Conservation (phyloP, 2,888 invertebrate genomes). For the Drosophila cognata region DNA sequence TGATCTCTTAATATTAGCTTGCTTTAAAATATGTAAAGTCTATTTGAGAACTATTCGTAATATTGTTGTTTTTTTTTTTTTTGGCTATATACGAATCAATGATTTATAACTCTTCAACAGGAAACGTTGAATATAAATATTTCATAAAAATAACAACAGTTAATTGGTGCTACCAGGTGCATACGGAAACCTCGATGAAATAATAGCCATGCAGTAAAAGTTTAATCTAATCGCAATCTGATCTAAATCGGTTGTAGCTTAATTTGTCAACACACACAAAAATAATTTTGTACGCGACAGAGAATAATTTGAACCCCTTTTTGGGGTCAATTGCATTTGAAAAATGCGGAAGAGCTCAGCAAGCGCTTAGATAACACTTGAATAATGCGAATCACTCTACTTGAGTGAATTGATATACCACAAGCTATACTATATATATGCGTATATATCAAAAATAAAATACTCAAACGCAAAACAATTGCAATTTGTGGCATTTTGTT, state of each 20-base stretch:
- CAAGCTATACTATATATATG: background rate
- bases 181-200: background rate
- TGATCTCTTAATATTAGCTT: too few species aligned
- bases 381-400: constrained; percentile 25
- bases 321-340: constrained; percentile 31
- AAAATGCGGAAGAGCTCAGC: constrained; percentile 41
- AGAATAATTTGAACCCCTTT: constrained; percentile 12
- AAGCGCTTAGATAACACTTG: constrained; percentile 31
- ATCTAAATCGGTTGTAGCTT: background rate
- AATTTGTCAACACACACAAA: constrained; percentile 4
- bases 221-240: background rate
- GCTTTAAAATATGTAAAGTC: too few species aligned
- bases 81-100: background rate
- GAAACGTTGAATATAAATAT: background rate
- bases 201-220: background rate
- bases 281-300: background rate
- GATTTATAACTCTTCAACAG: background rate
- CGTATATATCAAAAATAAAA: constrained; percentile 7
- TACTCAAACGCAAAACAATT: constrained; percentile 2
- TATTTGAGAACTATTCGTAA: background rate
- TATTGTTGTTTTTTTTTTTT: background rate
- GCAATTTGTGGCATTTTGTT: constrained; percentile 29
- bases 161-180: background rate
- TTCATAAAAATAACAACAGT: background rate
- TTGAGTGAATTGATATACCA: constrained; percentile 16